Percentiles rank a stretch among this genome's conserved stretches.
Evolutionary conservation across 2,888 invertebrate species (phyloP).

Genomic region (Acleris literana): DNA sequence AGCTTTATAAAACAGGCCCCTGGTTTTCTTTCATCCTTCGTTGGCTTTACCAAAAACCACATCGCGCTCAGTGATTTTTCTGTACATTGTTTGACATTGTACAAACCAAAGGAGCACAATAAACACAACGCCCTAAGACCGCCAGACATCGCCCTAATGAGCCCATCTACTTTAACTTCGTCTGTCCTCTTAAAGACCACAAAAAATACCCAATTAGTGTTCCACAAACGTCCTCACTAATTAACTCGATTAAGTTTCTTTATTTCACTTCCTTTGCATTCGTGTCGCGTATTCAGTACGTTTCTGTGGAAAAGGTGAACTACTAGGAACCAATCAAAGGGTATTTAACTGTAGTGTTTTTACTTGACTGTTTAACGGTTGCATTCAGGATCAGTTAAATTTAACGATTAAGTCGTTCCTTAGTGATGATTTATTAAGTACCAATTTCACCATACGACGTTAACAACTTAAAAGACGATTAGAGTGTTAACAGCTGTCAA

Average conservation of each 20-base stretch:
- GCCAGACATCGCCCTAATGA: slow-evolving; percentile 55
- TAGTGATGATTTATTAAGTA: too few species aligned
- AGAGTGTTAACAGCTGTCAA: too few species aligned
- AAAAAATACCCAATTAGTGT: slow-evolving; percentile 74
- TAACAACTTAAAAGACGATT: too few species aligned
- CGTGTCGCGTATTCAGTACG: slow-evolving; percentile 44
- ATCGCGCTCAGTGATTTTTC: too few species aligned
- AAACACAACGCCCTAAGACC: slow-evolving; percentile 43
- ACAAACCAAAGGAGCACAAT: slow-evolving; percentile 10
- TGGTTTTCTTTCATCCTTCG: too few species aligned
- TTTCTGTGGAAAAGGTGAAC: slow-evolving; percentile 4
- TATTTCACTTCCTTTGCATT: slow-evolving; percentile 62
- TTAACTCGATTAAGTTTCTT: slow-evolving; percentile 75
- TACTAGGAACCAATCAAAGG: neutral
- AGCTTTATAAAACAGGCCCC: too few species aligned
- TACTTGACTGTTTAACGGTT: neutral
- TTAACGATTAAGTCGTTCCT: too few species aligned
- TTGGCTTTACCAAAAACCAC: too few species aligned
- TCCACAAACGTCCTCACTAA: slow-evolving; percentile 72
- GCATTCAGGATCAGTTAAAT: too few species aligned
- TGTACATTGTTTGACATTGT: neutral
- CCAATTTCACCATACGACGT: too few species aligned
- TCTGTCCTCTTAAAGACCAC: slow-evolving; percentile 60
- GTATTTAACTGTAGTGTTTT: neutral
- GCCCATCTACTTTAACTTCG: slow-evolving; percentile 68